Base-by-base conservation (phyloP, 1,140 invertebrate genomes). In the Propsilocerus akamusi region DNA sequence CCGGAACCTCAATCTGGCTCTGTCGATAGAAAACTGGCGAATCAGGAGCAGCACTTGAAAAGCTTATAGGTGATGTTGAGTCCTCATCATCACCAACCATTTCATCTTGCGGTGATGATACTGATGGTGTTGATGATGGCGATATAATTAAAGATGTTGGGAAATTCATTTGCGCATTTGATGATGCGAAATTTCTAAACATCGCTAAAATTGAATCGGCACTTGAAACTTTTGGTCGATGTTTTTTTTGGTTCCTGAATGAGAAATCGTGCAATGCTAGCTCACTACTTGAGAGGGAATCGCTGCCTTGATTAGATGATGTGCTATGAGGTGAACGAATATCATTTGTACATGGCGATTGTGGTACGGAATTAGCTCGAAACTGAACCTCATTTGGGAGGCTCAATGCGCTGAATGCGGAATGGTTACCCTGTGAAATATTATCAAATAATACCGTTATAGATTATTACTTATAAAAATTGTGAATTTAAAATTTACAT, bases 141-240 rank as follows among this genome's bases (percentile, higher is more conserved):
- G 75, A 76, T 3, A 74, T 62, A 30, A 69, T 70, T 28, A 71
- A 65, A 3, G 75, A 75, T 10, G 73, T 68, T 0, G 72, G 68
- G 37, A 70, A 50, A 30, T 71, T 73, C 17, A 63, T 63, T 8
- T 71, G 68, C 5, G 71, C 68, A 37, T 71, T 72, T 17, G 72
- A 66, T 17, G 72, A 72, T 46, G 74, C 73, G 55, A 79, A 77
- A 57, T 77, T 80, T 25, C 76, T 66, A 56, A 83, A 82, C 75
- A 83, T 81, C 3, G 80, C 78, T 46, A 83, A 61, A 49, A 83
- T 79, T 3, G 81, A 83, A 63, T 84, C 81, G 8, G 81, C 80
- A 55, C 77, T 81, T 5, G 78, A 72, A 54, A 71, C 72, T 73
- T 68, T 81, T 73, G 58, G 68, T 58, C 57, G 61, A 37, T 56